phyloP scores from a whole-genome alignment of 2,888 invertebrate species.

The Chymomyza amoena region DNA sequence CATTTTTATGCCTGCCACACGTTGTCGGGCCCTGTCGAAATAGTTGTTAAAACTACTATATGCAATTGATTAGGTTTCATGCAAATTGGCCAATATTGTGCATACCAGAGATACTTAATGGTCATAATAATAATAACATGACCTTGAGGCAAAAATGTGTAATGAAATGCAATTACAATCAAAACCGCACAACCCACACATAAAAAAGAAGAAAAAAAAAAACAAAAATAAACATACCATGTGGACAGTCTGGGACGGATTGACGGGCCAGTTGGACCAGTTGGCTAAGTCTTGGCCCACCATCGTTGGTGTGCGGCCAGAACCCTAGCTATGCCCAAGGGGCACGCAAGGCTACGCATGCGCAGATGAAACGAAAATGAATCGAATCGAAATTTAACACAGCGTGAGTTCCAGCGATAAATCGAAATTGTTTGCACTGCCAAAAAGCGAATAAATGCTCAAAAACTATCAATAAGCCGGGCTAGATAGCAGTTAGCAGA shows the following conservation, averaged over 20 bases:
- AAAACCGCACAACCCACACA: slow-evolving; percentile 66
- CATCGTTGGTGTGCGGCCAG: slow-evolving; percentile 24
- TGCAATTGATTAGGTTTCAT: slow-evolving; percentile 64
- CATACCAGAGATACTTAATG: slow-evolving; percentile 22
- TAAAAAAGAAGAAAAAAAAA: background rate
- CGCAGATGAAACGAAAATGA: slow-evolving; percentile 1
- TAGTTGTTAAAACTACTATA: slow-evolving; percentile 58
- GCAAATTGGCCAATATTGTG: slow-evolving; percentile 57
- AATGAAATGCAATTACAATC: slow-evolving; percentile 73
- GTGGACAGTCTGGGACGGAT: slow-evolving; percentile 7
- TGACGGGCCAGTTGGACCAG: slow-evolving; percentile 4
- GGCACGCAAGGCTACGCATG: slow-evolving; percentile 28
- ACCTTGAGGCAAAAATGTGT: slow-evolving; percentile 66
- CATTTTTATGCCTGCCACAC: background rate
- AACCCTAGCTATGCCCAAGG: background rate
- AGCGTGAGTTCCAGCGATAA: slow-evolving; percentile 67
- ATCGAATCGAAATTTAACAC: slow-evolving; percentile 24
- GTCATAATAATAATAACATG: slow-evolving; percentile 41
- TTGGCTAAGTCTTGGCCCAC: slow-evolving; percentile 36
- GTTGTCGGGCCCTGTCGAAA: slow-evolving; percentile 38
- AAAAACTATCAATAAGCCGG: slow-evolving; percentile 19
- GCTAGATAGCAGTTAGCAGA: background rate
- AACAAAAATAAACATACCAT: slow-evolving; percentile 20
- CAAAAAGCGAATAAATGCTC: slow-evolving; percentile 72
- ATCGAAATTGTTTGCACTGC: slow-evolving; percentile 72